Evolutionary conservation across 2,888 invertebrate genomes (phyloP), one percentile per base, ranked within the genome.

Genomic region (Drosophila anomelani): DNA sequence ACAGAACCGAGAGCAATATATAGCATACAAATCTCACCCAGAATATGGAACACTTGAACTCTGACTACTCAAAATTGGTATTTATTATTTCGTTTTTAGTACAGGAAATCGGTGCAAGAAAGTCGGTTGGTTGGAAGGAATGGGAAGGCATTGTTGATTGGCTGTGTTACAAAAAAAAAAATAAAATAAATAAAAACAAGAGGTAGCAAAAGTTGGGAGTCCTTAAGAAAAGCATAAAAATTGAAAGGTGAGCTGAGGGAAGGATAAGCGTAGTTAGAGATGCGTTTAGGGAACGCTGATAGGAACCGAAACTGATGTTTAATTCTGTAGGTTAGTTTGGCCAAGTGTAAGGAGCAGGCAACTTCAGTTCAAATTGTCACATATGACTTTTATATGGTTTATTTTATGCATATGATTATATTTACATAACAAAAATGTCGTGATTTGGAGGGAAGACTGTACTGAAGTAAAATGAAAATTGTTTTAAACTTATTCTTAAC

Each of bases 341-440:
- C 26, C 26, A 26, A 26, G 26, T 26, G 26, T 26, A 26, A 4
- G 43, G 54, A 46, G 51, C 43, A 49, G 43, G 46, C 47, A 56
- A 81, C 79, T 80, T 80, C 38, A 80, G 79, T 80, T 81, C 77
- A 79, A 80, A 81, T 63, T 47, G 54, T 67, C 51, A 81, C 77
- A 80, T 79, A 81, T 20, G 20, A 20, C 1, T 20, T 20, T 20
- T 20, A 20, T 64, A 46, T 64, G 49, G 57, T 74, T 44, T 56
- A 47, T 60, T 61, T 72, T 34, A 72, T 47, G 32, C 43, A 36
- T 54, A 63, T 39, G 39, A 59, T 39, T 56, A 56, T 43, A 29
- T 15, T 20, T 32, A 20, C 3, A 32, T 32, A 12, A 32, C 47
- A 47, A 47, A 57, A 13, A 43, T 61, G 13, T 43, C 39, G 55